A percentile compares a stretch with the other conserved stretches of the same genome.
Evolutionary conservation across 1,140 invertebrate genomes (phyloP).

Genomic region (Nomia melanderi): DNA sequence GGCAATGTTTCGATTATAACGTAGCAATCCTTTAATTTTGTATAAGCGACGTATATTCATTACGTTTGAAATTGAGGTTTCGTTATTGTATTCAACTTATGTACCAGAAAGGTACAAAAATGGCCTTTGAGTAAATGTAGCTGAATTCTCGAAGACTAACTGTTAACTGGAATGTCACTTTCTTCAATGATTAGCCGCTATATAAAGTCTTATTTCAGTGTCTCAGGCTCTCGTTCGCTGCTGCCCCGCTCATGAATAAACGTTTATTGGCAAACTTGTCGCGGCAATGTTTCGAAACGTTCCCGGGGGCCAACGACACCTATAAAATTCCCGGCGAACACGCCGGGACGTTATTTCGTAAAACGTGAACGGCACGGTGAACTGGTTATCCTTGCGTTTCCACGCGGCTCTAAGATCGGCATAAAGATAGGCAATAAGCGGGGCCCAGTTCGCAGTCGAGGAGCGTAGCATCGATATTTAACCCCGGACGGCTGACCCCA

Average conservation of each 20-base stretch:
- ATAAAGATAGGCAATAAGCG: slow-evolving; percentile 56
- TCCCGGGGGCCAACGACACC: background rate
- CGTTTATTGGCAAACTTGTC: background rate
- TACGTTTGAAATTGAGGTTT: too few relatives aligned
- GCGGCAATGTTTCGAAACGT: background rate
- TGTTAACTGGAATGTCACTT: too few relatives aligned
- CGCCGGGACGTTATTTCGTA: background rate
- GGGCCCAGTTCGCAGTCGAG: slow-evolving; percentile 48
- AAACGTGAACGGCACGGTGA: slow-evolving; percentile 43
- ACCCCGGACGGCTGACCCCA: slow-evolving; percentile 30
- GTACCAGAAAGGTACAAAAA: too few relatives aligned
- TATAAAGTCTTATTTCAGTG: too few relatives aligned
- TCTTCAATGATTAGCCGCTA: too few relatives aligned
- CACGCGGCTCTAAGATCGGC: slow-evolving; percentile 30
- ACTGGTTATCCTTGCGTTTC: slow-evolving; percentile 54
- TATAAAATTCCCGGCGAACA: background rate
- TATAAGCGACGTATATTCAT: too few relatives aligned
- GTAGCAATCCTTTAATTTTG: too few relatives aligned
- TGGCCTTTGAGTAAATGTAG: too few relatives aligned
- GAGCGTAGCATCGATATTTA: slow-evolving; percentile 53
- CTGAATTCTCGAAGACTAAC: too few relatives aligned
- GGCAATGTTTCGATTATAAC: too few relatives aligned
- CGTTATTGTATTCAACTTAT: too few relatives aligned
- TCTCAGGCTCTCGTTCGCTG: background rate
- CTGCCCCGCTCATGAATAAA: background rate